Percentiles rank a stretch among this genome's conserved stretches.
phyloP scores from a whole-genome alignment of 2,888 invertebrate species.

The Mellilla xanthometata region DNA sequence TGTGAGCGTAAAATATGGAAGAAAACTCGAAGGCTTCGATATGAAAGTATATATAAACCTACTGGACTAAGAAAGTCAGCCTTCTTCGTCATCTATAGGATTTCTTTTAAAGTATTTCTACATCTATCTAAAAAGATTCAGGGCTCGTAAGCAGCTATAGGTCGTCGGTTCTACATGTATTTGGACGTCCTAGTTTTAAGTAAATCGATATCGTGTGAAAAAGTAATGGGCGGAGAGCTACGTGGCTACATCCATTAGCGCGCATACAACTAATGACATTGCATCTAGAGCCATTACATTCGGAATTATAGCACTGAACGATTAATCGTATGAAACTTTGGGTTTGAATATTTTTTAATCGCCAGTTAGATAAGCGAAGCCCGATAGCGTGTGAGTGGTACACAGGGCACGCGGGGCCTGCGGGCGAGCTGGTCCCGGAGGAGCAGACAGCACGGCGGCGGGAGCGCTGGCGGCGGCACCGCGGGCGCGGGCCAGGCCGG shows the following conservation, averaged over 20 bases:
- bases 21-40: too few species aligned
- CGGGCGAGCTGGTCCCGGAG: too few species aligned
- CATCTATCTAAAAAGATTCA: too few species aligned
- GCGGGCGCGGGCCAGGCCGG: slow-evolving; percentile 46
- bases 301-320: slow-evolving; percentile 54
- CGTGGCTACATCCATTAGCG: slow-evolving; percentile 8
- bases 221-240: slow-evolving; percentile 13
- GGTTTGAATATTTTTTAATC: slow-evolving; percentile 62
- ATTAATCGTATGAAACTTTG: slow-evolving; percentile 63
- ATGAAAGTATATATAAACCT: too few species aligned
- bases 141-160: too few species aligned
- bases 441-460: slow-evolving; percentile 47
- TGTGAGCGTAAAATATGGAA: slow-evolving; percentile 10
- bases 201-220: slow-evolving; percentile 11
- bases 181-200: slow-evolving; percentile 4
- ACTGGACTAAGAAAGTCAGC: too few species aligned
- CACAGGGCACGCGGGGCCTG: slow-evolving; percentile 23
- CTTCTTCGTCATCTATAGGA: too few species aligned
- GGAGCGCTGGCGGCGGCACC: slow-evolving; percentile 30
- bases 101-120: too few species aligned
- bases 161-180: background rate
- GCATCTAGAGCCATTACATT: slow-evolving; percentile 41
- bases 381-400: slow-evolving; percentile 47
- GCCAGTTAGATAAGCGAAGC: slow-evolving; percentile 48
- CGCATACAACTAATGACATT: slow-evolving; percentile 34